Conservation (phyloP, 30 jellyfish, hydroid and myxozoan genomes). For the Aurelia sp. region DNA sequence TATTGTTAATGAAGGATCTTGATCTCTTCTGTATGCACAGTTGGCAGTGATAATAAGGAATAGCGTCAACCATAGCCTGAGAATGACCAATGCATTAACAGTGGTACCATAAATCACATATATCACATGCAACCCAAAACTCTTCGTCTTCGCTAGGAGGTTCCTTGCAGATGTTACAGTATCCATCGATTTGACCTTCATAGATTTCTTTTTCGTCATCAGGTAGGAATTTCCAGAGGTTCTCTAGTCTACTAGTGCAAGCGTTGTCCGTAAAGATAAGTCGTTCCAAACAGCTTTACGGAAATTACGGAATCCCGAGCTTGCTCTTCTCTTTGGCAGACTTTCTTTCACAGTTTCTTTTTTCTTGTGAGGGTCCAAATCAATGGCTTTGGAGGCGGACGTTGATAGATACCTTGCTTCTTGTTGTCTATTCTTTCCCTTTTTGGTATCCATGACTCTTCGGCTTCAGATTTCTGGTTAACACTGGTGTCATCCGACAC, state of each 20-base stretch:
- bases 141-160: neutral
- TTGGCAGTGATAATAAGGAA: no score
- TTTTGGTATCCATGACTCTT: conserved; percentile 17
- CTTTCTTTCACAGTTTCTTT: neutral
- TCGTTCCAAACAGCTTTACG: conserved; percentile 14
- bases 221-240: neutral
- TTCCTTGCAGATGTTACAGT: neutral
- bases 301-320: conserved; percentile 2
- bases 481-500: neutral
- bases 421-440: neutral
- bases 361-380: conserved; percentile 3
- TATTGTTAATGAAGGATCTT: no score
- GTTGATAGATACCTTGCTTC: neutral
- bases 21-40: no score
- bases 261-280: neutral
- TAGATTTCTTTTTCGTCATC: neutral
- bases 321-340: conserved; percentile 2
- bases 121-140: conserved; percentile 8
- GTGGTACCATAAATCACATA: conserved; percentile 17
- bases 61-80: neutral
- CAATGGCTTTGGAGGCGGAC: conserved; percentile 4
- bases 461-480: neutral
- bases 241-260: neutral
- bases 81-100: conserved; percentile 1
- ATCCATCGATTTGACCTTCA: neutral